phyloP scores from a whole-genome alignment of 92 coral and sea anemone species.

The Parazoanthus swiftii region DNA sequence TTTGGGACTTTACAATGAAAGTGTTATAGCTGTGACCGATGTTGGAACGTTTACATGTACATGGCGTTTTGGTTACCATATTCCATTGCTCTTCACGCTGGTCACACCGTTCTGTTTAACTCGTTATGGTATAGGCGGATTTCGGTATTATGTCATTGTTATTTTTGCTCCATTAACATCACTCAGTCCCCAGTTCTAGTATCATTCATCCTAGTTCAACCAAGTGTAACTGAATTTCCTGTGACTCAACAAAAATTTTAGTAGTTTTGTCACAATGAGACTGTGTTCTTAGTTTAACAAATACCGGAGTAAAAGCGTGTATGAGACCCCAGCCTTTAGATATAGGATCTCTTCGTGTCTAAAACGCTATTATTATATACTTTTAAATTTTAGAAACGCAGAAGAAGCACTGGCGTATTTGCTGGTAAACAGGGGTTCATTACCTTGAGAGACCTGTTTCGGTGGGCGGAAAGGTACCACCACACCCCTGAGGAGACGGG shows the following conservation, averaged over 20 bases:
- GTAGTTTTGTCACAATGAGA: not conserved
- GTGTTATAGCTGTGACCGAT: not conserved
- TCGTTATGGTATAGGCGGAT: too few relatives aligned
- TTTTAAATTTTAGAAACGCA: slow-evolving; percentile 62
- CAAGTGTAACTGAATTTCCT: not conserved
- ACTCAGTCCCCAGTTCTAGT: not conserved
- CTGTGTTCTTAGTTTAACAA: too few relatives aligned
- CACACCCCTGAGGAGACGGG: slow-evolving; percentile 72
- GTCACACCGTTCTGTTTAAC: too few relatives aligned
- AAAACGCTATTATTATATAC: not conserved
- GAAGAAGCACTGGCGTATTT: slow-evolving; percentile 89
- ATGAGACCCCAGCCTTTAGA: too few relatives aligned
- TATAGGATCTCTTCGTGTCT: too few relatives aligned
- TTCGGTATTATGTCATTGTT: too few relatives aligned
- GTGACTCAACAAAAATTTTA: not conserved
- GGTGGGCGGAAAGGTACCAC: slow-evolving; percentile 98
- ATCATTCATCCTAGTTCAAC: not conserved
- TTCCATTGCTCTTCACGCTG: not conserved
- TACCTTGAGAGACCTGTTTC: slow-evolving; percentile 88
- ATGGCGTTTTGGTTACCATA: too few relatives aligned
- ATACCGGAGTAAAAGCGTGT: too few relatives aligned
- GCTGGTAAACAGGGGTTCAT: slow-evolving; percentile 97
- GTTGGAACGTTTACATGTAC: too few relatives aligned
- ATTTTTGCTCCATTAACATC: not conserved
- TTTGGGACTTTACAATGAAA: too few relatives aligned